Base-by-base conservation (phyloP, 2,797 vertebrate species). In the Acanthurus leucopareius region DNA sequence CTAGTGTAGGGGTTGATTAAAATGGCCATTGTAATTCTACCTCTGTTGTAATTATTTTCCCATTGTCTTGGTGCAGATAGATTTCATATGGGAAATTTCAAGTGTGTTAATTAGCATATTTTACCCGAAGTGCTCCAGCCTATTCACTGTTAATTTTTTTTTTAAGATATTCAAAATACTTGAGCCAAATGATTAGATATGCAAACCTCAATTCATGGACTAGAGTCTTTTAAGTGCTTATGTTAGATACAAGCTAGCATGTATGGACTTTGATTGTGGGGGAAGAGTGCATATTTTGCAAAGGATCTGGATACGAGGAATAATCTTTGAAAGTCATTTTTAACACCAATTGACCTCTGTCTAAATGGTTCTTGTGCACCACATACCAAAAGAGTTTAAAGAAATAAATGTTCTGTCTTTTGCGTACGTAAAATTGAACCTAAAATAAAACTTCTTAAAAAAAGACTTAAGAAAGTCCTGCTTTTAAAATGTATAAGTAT, bases 11-110 rank as follows among this genome's bases (percentile, higher is more conserved):
- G 96, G 95, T 96, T 96, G 95, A 96, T 96, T 96, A 96, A 96
- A 95, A 95, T 93, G 94, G 94, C 91, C 93, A 95, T 95, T 95
- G 95, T 96, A 93, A 94, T 94, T 94, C 93, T 96, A 95, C 94
- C 94, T 96, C 94, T 90, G 91, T 94, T 94, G 92, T 96, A 96
- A 96, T 96, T 96, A 96, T 96, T 96, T 96, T 92, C 91, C 94
- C 94, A 94, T 95, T 95, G 94, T 95, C 94, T 95, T 95, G 93
- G 77, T 91, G 92, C 87, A 92, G 95, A 96, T 94, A 92, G 89
- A 95, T 96, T 95, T 95, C 92, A 94, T 95, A 93, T 92, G 93
- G 94, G 93, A 93, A 89, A 94, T 94, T 95, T 93, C 88, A 89
- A 95, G 94, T 92, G 75, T 88, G 91, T 91, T 94, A 94, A 95